Conservation (phyloP, 2,113 vertebrate genomes). For the Pristiophorus japonicus region DNA sequence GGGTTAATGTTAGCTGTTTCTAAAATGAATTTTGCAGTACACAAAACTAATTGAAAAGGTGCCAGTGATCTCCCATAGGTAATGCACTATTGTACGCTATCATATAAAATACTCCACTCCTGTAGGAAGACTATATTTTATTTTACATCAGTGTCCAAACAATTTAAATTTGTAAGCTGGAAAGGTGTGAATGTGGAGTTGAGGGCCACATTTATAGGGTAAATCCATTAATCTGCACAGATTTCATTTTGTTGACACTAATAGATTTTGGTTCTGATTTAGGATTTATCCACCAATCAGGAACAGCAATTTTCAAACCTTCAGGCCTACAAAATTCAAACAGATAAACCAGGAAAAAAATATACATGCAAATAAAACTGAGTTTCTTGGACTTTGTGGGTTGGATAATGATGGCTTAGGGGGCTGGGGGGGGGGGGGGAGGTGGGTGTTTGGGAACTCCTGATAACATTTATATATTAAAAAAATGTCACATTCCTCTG, state of each 20-base stretch:
- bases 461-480: too few species aligned
- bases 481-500: too few species aligned
- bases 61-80: background rate
- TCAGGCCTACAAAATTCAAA: background rate
- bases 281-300: background rate
- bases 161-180: background rate
- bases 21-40: background rate
- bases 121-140: background rate
- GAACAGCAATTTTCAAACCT: background rate
- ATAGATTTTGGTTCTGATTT: background rate
- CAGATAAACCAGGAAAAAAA: background rate
- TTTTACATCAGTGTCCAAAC: background rate
- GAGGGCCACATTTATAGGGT: background rate
- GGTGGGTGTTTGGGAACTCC: too few species aligned
- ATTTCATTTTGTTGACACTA: background rate
- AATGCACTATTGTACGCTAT: background rate
- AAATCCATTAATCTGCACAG: background rate
- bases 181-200: background rate
- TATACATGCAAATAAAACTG: background rate
- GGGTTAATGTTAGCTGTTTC: background rate
- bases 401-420: too few species aligned
- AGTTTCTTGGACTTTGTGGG: background rate
- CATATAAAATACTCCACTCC: background rate
- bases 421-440: too few species aligned
- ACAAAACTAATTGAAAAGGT: background rate